phyloP scores from a whole-genome alignment of 2,113 vertebrate species.

The Eulemur macaco region DNA sequence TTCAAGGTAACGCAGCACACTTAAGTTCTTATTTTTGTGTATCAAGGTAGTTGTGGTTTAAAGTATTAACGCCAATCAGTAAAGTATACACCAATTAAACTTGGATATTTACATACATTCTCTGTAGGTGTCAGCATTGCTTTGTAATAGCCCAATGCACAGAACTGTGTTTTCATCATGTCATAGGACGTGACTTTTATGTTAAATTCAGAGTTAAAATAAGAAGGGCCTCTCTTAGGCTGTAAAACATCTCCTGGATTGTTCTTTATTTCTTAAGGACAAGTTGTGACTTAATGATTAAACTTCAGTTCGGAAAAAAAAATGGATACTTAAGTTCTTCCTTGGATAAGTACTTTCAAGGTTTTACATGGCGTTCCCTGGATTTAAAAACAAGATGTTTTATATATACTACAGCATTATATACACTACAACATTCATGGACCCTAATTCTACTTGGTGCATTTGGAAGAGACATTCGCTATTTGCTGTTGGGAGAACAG shows the following conservation, averaged over 20 bases:
- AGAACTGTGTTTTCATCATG: conserved; percentile 42
- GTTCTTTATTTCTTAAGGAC: neutral
- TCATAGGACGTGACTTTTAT: neutral
- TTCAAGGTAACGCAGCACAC: neutral
- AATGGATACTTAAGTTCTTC: neutral
- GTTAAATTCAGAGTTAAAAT: neutral
- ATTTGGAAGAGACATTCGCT: neutral
- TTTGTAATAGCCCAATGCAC: conserved; percentile 72
- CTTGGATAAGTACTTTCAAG: neutral
- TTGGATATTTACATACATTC: conserved; percentile 80
- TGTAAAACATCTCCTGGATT: neutral
- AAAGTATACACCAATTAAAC: conserved; percentile 59
- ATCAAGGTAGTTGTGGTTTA: neutral
- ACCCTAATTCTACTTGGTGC: neutral
- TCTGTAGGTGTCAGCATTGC: conserved; percentile 86
- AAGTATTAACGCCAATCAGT: neutral
- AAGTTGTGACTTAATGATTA: neutral
- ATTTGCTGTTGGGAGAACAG: neutral
- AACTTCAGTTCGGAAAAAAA: neutral
- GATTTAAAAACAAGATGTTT: conserved; percentile 34
- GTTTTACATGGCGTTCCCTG: neutral
- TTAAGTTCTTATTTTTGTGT: neutral
- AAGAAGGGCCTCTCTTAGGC: neutral
- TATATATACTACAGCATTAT: neutral
- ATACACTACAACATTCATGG: neutral